Percentiles rank a stretch among this genome's conserved stretches.
Evolutionary conservation across 1,140 invertebrate species (phyloP).

Genomic region (Atopsyche davidsoni): DNA sequence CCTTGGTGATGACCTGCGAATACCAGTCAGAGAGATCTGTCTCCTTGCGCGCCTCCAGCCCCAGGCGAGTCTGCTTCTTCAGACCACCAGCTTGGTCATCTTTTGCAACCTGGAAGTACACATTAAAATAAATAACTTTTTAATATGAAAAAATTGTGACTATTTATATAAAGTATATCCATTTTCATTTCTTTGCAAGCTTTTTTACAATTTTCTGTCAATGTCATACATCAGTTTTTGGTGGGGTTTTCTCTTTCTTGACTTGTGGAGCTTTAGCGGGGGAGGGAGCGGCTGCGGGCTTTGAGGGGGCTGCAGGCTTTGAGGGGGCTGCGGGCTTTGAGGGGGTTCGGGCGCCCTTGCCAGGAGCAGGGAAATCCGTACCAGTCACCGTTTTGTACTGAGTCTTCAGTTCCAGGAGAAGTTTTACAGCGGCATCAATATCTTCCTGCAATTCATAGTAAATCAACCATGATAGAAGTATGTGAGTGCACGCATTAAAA

Average conservation of each 20-base stretch:
- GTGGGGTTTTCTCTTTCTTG: slow-evolving; percentile 30
- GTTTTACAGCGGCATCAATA: slow-evolving; percentile 68
- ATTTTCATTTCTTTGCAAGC: slow-evolving; percentile 39
- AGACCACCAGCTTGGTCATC: slow-evolving; percentile 47
- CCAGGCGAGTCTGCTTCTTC: slow-evolving; percentile 88
- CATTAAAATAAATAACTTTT: slow-evolving; percentile 6
- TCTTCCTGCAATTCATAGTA: slow-evolving; percentile 38
- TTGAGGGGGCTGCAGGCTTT: slow-evolving; percentile 3
- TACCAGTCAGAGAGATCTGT: slow-evolving; percentile 98
- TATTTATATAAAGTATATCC: slow-evolving; percentile 22
- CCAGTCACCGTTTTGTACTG: slow-evolving; percentile 74
- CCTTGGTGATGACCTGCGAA: slow-evolving; percentile 96
- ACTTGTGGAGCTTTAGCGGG: no score
- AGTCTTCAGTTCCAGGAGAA: slow-evolving; percentile 67
- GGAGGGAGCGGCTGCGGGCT: background rate
- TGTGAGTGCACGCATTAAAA: no score
- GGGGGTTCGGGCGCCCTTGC: slow-evolving; percentile 33
- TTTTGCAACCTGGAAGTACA: slow-evolving; percentile 24
- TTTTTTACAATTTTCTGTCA: slow-evolving; percentile 30
- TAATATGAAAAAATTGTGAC: no score
- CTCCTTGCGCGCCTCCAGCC: slow-evolving; percentile 87
- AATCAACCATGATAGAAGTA: no score
- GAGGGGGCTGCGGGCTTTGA: slow-evolving; percentile 28
- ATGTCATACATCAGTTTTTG: slow-evolving; percentile 11
- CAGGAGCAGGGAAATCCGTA: slow-evolving; percentile 54